A percentile compares a stretch with the other conserved stretches of the same genome.
phyloP scores from a whole-genome alignment of 2,113 vertebrate species.

The Narcine bancroftii region DNA sequence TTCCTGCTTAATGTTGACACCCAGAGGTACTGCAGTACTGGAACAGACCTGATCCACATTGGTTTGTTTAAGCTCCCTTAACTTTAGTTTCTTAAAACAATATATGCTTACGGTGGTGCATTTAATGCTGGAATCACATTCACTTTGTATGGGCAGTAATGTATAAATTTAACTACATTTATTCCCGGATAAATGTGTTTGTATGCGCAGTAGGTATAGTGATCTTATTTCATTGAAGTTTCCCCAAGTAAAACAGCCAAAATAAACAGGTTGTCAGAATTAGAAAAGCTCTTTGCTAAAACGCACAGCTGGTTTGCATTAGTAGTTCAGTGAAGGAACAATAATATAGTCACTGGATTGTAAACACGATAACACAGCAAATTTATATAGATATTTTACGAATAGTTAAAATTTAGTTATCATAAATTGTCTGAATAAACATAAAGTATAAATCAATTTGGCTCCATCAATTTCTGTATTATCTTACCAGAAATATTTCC shows the following conservation, averaged over 20 bases:
- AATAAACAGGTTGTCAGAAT: constrained; percentile 35
- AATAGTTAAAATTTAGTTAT: background rate
- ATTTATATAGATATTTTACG: background rate
- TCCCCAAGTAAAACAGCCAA: constrained; percentile 33
- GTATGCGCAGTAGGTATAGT: background rate
- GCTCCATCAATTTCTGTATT: background rate
- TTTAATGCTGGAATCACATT: background rate
- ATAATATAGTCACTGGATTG: constrained; percentile 14
- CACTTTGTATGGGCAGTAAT: constrained; percentile 7
- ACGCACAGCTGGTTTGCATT: constrained; percentile 22
- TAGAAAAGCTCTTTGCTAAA: constrained; percentile 35
- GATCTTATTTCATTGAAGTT: constrained; percentile 29
- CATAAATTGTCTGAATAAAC: background rate
- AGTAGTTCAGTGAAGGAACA: constrained; percentile 26
- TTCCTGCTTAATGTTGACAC: background rate
- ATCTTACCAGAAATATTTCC: background rate
- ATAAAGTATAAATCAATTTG: background rate
- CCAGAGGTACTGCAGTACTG: background rate
- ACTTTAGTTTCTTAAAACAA: background rate
- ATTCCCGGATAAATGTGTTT: constrained; percentile 13
- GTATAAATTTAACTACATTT: background rate
- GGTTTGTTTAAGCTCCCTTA: background rate
- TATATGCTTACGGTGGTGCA: too few species aligned
- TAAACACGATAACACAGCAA: constrained; percentile 20
- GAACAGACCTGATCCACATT: background rate